Conservation (phyloP, 2,888 invertebrate genomes). For the Cryptus armator region DNA sequence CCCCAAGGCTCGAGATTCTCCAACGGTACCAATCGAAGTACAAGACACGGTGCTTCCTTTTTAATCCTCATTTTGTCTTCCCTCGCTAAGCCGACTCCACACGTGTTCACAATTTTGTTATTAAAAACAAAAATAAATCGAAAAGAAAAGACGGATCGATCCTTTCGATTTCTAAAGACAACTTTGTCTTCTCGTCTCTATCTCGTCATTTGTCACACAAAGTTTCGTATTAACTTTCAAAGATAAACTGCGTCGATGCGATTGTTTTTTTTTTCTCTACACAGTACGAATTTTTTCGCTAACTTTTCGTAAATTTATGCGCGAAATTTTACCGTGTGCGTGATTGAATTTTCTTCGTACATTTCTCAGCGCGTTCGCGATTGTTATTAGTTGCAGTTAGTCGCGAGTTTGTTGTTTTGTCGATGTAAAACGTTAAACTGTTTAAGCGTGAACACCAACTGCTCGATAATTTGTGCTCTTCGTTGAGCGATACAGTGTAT, state of each 20-base stretch:
- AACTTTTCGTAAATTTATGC: neutral
- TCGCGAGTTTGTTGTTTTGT: neutral
- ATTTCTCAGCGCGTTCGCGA: conserved; percentile 40
- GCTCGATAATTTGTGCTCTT: conserved; percentile 52
- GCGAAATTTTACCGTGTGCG: conserved; percentile 45
- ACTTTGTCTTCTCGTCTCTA: conserved; percentile 14
- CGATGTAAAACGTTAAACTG: neutral
- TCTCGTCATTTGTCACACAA: conserved; percentile 41
- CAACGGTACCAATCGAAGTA: conserved; percentile 88
- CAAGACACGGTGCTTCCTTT: conserved; percentile 88
- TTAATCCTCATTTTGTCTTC: conserved; percentile 87
- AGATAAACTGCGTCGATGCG: neutral
- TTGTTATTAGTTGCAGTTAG: neutral
- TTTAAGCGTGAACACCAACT: neutral
- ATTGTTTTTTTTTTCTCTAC: neutral
- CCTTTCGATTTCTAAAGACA: conserved; percentile 1
- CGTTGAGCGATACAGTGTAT: conserved; percentile 63
- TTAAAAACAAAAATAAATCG: conserved; percentile 3
- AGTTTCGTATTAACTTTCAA: neutral
- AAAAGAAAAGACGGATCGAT: conserved; percentile 19
- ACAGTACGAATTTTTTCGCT: neutral
- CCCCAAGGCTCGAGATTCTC: conserved; percentile 82
- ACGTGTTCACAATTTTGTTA: conserved; percentile 49
- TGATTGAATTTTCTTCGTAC: conserved; percentile 31
- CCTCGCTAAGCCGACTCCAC: conserved; percentile 12